phyloP scores from a whole-genome alignment of 2,888 invertebrate genomes.

The Drosophila buzzatii region DNA sequence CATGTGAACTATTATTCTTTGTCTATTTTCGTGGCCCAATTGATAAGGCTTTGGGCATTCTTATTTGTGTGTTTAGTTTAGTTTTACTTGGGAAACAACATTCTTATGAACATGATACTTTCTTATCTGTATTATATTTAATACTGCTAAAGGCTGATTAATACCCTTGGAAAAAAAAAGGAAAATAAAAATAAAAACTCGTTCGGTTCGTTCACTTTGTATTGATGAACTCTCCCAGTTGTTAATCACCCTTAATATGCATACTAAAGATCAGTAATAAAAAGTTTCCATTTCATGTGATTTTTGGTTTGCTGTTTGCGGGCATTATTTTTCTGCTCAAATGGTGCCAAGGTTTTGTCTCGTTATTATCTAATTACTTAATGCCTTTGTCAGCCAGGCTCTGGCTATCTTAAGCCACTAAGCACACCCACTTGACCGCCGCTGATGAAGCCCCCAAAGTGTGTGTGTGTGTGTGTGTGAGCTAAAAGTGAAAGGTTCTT shows the following conservation, averaged over 20 bases:
- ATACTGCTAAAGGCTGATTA: not conserved
- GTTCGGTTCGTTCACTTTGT: constrained; percentile 25
- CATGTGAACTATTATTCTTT: constrained; percentile 14
- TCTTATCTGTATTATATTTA: constrained; percentile 1
- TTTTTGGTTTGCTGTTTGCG: not conserved
- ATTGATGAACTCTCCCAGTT: constrained; percentile 14
- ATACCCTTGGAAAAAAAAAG: not conserved
- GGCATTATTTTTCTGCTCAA: constrained; percentile 5
- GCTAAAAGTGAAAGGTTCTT: constrained; percentile 32
- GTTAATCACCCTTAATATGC: not conserved
- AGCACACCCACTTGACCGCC: constrained; percentile 32
- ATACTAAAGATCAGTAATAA: constrained; percentile 9
- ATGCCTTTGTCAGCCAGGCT: constrained; percentile 36
- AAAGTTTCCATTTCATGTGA: constrained; percentile 6
- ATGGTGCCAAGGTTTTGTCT: constrained; percentile 45
- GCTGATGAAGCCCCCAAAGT: not conserved
- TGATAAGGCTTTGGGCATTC: constrained; percentile 12
- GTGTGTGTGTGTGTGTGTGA: no score
- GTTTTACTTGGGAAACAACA: not conserved
- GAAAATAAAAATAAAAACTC: not conserved
- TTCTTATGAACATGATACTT: constrained; percentile 1
- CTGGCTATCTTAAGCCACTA: constrained; percentile 47
- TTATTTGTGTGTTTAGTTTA: constrained; percentile 7
- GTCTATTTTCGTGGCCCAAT: constrained; percentile 2
- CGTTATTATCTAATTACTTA: constrained; percentile 34